Base-by-base conservation (phyloP, 2,888 invertebrate species). In the Trisateles emortualis region DNA sequence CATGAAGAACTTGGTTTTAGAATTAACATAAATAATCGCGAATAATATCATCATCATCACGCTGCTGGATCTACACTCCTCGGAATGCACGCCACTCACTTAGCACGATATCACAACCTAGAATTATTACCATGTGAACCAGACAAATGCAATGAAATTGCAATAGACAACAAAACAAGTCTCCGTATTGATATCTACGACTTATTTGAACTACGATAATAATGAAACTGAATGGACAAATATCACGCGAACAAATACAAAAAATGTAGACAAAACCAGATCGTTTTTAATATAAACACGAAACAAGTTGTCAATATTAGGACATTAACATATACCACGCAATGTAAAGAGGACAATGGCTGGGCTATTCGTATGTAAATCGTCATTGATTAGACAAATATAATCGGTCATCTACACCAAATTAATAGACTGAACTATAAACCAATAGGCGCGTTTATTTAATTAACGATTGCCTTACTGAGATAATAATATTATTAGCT, bases 151-250 rank as follows among this genome's bases (percentile, higher is more conserved):
- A 16, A 10, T 17, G 10, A 9, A 17, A 36, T 36, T 36, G 36
- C 17, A 17, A 10, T 17, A 17, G n/a, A 9, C 9, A 22, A 33
- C 16, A 16, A 24, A 35, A 24, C 6, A 24, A 44, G 48, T 44
- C 43, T 38, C 30, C 19, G 50, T 50, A 66, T 62, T 57, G 47
- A 51, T 66, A 57, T 61, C 63, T 50, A 45, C 30, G 22, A 55
- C 52, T 61, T 56, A 32, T 66, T 66, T 62, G 41, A 62, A 44
- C 51, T 57, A 62, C 53, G 36, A 57, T 53, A 33, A 51, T 57
- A 62, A 64, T 57, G 29, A 52, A 63, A 54, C 60, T 39, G 42
- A 64, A 62, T 52, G 56, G 45, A 52, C 56, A 62, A 62, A 66
- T 61, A 61, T 46, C 67, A 66, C 56, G 63, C 57, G 19, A 65